These are phyloP conservation scores for Julus scandinavius DNA, from an alignment of 2,888 invertebrate genomes.

Conservation along the genomic window DNA sequence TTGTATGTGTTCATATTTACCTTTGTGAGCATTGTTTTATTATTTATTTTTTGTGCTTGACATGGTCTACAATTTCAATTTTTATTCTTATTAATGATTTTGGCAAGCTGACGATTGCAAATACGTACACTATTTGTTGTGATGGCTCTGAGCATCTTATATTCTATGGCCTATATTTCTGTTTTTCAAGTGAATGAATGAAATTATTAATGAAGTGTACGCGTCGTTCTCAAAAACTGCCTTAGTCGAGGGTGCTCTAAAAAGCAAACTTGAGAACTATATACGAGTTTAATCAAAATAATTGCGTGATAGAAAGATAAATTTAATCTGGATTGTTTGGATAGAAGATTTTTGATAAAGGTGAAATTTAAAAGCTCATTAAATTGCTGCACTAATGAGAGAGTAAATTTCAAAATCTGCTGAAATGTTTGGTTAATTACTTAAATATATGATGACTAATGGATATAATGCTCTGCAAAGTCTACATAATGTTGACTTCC, in stretches of 20 bases:
- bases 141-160: neutral
- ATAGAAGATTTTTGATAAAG: neutral
- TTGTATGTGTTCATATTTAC: slow-evolving; percentile 3
- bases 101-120: neutral
- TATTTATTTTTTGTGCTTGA: slow-evolving; percentile 26
- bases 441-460: neutral
- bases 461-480: too few species aligned
- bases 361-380: neutral
- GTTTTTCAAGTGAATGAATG: neutral
- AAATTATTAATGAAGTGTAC: neutral
- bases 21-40: neutral
- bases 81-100: neutral
- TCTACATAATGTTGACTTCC: too few species aligned
- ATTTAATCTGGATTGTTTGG: neutral
- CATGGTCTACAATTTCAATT: neutral
- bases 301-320: neutral
- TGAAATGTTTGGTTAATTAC: neutral
- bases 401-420: neutral
- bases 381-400: neutral
- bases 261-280: too few species aligned
- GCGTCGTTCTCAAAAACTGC: neutral
- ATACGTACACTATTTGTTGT: neutral
- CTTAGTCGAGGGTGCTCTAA: neutral
- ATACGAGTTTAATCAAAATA: too few species aligned
- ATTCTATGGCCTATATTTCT: too few species aligned